These are phyloP conservation scores for Euura lappo DNA, from an alignment of 1,140 invertebrate genomes.

Conservation along the genomic window DNA sequence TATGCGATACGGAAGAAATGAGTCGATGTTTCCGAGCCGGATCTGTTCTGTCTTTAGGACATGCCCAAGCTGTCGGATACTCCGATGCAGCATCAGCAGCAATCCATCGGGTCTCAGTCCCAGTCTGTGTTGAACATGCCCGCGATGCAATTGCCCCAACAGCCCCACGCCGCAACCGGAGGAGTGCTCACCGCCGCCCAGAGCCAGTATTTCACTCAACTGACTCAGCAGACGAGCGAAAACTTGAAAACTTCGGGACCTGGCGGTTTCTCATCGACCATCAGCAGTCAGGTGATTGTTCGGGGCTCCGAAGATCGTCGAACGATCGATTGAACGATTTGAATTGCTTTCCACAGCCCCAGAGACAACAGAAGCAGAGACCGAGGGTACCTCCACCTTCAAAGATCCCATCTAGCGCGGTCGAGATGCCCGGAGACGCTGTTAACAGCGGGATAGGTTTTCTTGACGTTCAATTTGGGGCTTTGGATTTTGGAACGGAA, in stretches of 20 bases:
- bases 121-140: constrained; percentile 38
- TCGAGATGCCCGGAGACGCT: constrained; percentile 93
- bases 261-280: constrained; percentile 50
- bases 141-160: constrained; percentile 56
- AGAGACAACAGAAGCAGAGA: constrained; percentile 73
- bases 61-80: constrained; percentile 48
- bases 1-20: neutral
- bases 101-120: constrained; percentile 25
- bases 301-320: constrained; percentile 3
- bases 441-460: constrained; percentile 74
- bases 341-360: constrained; percentile 48
- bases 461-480: constrained; percentile 94
- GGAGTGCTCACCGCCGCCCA: constrained; percentile 70
- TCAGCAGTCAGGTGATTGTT: constrained; percentile 45
- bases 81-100: constrained; percentile 41
- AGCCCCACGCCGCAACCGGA: constrained; percentile 48
- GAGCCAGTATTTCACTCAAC: constrained; percentile 72
- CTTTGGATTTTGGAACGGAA: constrained; percentile 82
- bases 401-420: constrained; percentile 92
- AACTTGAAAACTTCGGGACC: constrained; percentile 66
- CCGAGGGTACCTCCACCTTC: constrained; percentile 89
- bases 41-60: constrained; percentile 30
- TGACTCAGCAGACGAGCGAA: constrained; percentile 73
- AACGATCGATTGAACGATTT: constrained; percentile 9
- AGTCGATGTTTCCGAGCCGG: neutral